A percentile compares a stretch with the other conserved stretches of the same genome.
Evolutionary conservation across 92 coral and sea anemone species (phyloP).

Genomic region (Paramuricea clavata): DNA sequence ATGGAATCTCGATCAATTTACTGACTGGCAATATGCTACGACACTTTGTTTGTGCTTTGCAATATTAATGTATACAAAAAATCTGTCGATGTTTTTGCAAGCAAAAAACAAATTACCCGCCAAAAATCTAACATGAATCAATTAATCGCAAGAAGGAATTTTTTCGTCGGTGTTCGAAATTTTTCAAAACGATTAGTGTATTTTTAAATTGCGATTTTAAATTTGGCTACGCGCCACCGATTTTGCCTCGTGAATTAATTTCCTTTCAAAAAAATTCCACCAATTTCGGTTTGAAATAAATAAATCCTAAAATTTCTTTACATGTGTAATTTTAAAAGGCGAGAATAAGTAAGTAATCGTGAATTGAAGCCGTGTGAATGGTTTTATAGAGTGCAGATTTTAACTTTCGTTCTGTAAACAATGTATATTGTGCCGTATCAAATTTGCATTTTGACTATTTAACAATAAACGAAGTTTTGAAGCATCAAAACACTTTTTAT

Average conservation of each 20-base stretch:
- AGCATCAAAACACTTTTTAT: not conserved
- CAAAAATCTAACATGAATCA: not conserved
- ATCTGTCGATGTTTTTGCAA: conserved; percentile 29
- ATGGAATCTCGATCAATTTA: conserved; percentile 43
- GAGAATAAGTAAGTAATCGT: not conserved
- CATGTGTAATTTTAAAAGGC: conserved; percentile 20
- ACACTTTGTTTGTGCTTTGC: conserved; percentile 21
- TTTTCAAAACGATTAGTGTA: conserved; percentile 13
- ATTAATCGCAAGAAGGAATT: conserved; percentile 16
- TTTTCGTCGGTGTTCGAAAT: conserved; percentile 1
- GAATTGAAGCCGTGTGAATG: not conserved
- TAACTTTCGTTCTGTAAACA: conserved; percentile 34
- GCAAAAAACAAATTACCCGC: conserved; percentile 14
- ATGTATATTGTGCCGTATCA: conserved; percentile 40
- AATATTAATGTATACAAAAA: conserved; percentile 17
- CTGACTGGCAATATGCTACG: conserved; percentile 28
- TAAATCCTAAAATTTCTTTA: conserved; percentile 1
- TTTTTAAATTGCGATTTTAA: conserved; percentile 43
- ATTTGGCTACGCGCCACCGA: conserved; percentile 59
- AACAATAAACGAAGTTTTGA: not conserved
- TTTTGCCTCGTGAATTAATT: conserved; percentile 21
- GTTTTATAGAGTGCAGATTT: conserved; percentile 50
- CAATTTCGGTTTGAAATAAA: not conserved
- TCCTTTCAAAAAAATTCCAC: conserved; percentile 20
- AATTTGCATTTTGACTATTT: conserved; percentile 53